These are phyloP conservation scores for Eonycteris spelaea DNA, from an alignment of 2,113 vertebrate species.

Conservation along the genomic window DNA sequence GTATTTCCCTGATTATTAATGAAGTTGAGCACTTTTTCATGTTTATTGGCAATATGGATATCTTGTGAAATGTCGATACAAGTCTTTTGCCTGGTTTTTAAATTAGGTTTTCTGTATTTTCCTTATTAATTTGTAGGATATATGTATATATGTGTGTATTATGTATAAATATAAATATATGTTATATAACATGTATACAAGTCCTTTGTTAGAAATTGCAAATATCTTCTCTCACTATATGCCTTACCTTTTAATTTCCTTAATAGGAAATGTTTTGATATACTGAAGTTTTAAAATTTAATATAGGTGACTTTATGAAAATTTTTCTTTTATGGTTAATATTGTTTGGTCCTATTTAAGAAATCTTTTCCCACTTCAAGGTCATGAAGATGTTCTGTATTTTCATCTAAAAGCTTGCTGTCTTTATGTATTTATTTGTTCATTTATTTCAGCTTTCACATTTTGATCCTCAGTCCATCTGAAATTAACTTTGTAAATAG, in stretches of 20 bases:
- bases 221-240: background rate
- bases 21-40: constrained; percentile 1
- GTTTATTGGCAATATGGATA: constrained; percentile 5
- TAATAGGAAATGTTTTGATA: background rate
- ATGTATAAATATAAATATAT: background rate
- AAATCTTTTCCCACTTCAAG: background rate
- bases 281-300: constrained; percentile 7
- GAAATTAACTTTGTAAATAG: constrained; percentile 1
- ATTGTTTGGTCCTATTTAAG: background rate
- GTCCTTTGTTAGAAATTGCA: background rate
- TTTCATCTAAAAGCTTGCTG: background rate
- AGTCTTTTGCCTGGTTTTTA: background rate
- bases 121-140: background rate
- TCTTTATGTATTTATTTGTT: background rate
- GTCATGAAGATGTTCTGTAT: background rate
- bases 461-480: background rate
- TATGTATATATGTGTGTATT: background rate
- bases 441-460: background rate
- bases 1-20: background rate
- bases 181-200: background rate
- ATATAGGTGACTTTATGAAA: background rate
- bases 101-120: background rate
- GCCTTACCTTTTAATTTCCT: background rate
- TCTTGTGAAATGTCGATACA: background rate
- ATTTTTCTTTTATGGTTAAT: background rate